phyloP scores from a whole-genome alignment of 2,888 invertebrate genomes.

The Drosophila dives region DNA sequence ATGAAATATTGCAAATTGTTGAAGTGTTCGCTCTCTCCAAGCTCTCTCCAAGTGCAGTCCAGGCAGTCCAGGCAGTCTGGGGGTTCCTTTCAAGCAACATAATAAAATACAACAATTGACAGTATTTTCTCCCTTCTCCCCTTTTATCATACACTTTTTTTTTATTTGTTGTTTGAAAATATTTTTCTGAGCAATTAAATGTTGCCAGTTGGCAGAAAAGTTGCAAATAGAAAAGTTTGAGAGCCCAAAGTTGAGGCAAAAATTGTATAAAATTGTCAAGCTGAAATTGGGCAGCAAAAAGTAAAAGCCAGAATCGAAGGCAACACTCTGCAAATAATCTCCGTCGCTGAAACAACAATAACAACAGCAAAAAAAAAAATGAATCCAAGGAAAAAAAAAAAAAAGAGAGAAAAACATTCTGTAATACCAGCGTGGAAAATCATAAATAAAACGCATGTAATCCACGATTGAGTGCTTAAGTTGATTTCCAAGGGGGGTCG shows the following conservation, averaged over 20 bases:
- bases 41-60: slow-evolving; percentile 36
- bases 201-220: slow-evolving; percentile 74
- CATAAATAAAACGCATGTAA: slow-evolving; percentile 82
- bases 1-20: slow-evolving; percentile 61
- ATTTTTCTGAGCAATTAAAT: slow-evolving; percentile 83
- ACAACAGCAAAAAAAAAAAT: slow-evolving; percentile 60
- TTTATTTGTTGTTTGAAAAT: slow-evolving; percentile 48
- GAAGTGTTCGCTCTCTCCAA: slow-evolving; percentile 52
- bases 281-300: slow-evolving; percentile 44
- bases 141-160: slow-evolving; percentile 11
- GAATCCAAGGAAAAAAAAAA: slow-evolving; percentile 51
- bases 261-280: slow-evolving; percentile 60
- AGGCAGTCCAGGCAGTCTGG: slow-evolving; percentile 13
- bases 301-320: slow-evolving; percentile 47
- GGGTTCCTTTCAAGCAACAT: slow-evolving; percentile 46
- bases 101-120: slow-evolving; percentile 75
- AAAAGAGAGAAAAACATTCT: slow-evolving; percentile 53
- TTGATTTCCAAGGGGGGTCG: slow-evolving; percentile 55
- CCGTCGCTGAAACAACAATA: slow-evolving; percentile 14
- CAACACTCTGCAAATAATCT: slow-evolving; percentile 38
- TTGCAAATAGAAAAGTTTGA: slow-evolving; percentile 68
- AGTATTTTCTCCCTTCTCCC: slow-evolving; percentile 58
- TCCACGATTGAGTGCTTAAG: slow-evolving; percentile 80
- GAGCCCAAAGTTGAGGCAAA: slow-evolving; percentile 59
- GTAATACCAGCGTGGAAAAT: slow-evolving; percentile 76